Evolutionary conservation across 1,140 invertebrate species (phyloP).

Genomic region (Diabrotica undecimpunctata): DNA sequence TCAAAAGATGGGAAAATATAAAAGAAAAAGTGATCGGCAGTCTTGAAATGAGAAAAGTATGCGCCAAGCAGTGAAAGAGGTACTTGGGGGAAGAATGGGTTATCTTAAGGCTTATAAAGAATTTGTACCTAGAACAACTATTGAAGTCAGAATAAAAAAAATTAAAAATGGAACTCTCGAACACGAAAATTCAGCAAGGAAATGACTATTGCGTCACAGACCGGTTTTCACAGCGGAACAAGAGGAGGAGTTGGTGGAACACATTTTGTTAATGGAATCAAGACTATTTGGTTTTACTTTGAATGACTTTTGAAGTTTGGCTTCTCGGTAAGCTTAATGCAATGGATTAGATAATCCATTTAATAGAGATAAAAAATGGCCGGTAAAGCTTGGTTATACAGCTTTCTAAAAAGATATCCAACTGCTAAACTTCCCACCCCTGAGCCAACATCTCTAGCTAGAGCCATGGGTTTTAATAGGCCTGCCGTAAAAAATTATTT

Average conservation of each 20-base stretch:
- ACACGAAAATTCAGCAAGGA: not conserved
- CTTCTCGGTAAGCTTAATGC: not conserved
- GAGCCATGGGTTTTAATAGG: too few relatives aligned
- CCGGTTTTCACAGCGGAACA: not conserved
- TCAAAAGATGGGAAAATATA: too few relatives aligned
- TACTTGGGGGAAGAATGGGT: too few relatives aligned
- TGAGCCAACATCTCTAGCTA: too few relatives aligned
- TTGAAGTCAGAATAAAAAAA: constrained; percentile 21
- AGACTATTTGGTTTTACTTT: not conserved
- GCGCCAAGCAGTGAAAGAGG: constrained; percentile 32
- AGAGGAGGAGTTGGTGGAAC: too few relatives aligned
- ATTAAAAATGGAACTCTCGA: not conserved
- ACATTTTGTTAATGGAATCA: not conserved
- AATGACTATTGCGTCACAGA: not conserved
- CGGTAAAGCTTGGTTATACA: too few relatives aligned
- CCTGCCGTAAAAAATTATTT: too few relatives aligned
- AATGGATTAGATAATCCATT: not conserved
- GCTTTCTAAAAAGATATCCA: too few relatives aligned
- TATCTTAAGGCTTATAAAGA: too few relatives aligned
- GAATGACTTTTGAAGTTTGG: not conserved
- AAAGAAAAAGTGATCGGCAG: too few relatives aligned
- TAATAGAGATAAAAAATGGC: too few relatives aligned
- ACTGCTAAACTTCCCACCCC: too few relatives aligned
- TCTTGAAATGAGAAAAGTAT: constrained; percentile 35
- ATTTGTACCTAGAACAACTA: constrained; percentile 30